These are phyloP conservation scores for Baronia brevicornis DNA, from an alignment of 2,888 invertebrate genomes.

Conservation along the genomic window DNA sequence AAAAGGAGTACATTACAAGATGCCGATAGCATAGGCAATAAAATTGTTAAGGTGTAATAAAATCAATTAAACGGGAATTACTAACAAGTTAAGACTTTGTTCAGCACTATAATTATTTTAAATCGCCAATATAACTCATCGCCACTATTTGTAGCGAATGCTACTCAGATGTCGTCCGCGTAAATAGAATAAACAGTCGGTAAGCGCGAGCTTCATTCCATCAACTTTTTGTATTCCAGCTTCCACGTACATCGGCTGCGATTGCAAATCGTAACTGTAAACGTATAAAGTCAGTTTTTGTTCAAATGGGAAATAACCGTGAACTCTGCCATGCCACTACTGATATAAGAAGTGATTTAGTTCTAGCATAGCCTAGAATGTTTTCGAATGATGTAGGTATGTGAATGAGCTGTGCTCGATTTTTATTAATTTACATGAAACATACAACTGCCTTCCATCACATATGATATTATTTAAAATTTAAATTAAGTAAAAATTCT, in stretches of 20 bases:
- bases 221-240: slow-evolving; percentile 32
- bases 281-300: slow-evolving; percentile 17
- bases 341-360: slow-evolving; percentile 22
- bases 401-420: no score
- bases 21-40: no score
- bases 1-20: no score
- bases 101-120: slow-evolving; percentile 16
- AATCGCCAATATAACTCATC: slow-evolving; percentile 28
- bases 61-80: slow-evolving; percentile 9
- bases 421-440: no score
- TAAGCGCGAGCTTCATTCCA: slow-evolving; percentile 46
- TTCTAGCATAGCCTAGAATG: slow-evolving; percentile 13
- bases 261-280: slow-evolving; percentile 17
- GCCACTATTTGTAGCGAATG: slow-evolving; percentile 27
- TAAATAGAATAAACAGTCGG: slow-evolving; percentile 39
- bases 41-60: slow-evolving; percentile 7
- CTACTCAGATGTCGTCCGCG: slow-evolving; percentile 31
- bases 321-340: slow-evolving; percentile 17
- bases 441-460: no score
- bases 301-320: slow-evolving; percentile 3
- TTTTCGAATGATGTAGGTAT: slow-evolving; percentile 9
- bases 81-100: slow-evolving; percentile 6
- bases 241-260: slow-evolving; percentile 10
- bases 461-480: no score
- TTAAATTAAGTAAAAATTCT: no score